Percentiles rank a stretch among this genome's conserved stretches.
Evolutionary conservation across 64 coral and sea anemone species (phyloP).

Genomic region (Astreopora myriophthalma): DNA sequence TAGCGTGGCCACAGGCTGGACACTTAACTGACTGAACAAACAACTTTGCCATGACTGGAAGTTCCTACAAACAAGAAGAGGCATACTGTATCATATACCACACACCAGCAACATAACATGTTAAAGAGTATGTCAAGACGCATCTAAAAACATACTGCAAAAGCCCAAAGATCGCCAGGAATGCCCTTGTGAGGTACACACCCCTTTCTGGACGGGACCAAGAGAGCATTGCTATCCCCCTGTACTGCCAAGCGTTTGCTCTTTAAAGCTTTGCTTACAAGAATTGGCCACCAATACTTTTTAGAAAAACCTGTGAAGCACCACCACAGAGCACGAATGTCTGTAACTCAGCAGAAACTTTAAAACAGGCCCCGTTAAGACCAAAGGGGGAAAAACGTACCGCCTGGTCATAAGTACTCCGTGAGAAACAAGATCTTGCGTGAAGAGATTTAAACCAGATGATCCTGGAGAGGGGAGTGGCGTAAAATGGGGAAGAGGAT

Average conservation of each 20-base stretch:
- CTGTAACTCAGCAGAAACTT: neutral
- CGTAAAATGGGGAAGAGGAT: neutral
- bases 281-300: constrained; percentile 13
- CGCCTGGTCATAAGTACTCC: neutral
- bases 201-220: neutral
- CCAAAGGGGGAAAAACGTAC: neutral
- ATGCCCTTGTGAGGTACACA: neutral
- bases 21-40: neutral
- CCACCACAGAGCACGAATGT: neutral
- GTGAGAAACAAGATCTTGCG: neutral
- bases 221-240: neutral
- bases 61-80: neutral
- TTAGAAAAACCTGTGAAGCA: neutral
- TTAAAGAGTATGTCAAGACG: neutral
- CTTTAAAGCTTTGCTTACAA: neutral
- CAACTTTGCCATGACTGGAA: neutral
- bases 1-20: neutral
- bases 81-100: neutral
- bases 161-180: constrained; percentile 30
- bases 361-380: neutral
- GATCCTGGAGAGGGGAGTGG: neutral
- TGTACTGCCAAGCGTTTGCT: neutral
- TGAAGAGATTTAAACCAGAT: neutral
- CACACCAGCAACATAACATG: too few species aligned
- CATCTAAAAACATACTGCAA: neutral